These are phyloP conservation scores for Carcina quercana DNA, from an alignment of 2,888 invertebrate species.

Conservation along the genomic window DNA sequence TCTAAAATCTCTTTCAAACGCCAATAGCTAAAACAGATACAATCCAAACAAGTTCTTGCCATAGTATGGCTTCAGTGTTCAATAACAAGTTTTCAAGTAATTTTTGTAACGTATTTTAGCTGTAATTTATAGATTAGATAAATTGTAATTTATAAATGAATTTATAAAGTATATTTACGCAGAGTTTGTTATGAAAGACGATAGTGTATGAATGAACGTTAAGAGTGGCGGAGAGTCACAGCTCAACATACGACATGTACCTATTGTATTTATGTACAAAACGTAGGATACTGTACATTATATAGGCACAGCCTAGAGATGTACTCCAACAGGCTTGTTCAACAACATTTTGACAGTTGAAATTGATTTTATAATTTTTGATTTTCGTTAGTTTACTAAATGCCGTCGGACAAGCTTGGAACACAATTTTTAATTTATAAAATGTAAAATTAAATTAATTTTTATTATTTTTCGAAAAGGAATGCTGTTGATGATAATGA, in stretches of 20 bases:
- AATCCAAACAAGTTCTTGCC: slow-evolving; percentile 5
- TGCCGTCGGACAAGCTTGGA: slow-evolving; percentile 18
- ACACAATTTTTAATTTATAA: slow-evolving; percentile 14
- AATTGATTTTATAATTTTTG: slow-evolving; percentile 5
- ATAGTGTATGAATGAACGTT: slow-evolving; percentile 17
- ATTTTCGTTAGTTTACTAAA: slow-evolving; percentile 13
- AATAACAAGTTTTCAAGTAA: slow-evolving; percentile 1
- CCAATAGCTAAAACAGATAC: too few species aligned
- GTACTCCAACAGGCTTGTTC: slow-evolving; percentile 19
- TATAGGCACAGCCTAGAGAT: slow-evolving; percentile 22
- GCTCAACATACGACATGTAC: slow-evolving; percentile 29
- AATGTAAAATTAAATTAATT: slow-evolving; percentile 14
- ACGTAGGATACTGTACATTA: slow-evolving; percentile 25
- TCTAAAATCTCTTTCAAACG: too few species aligned
- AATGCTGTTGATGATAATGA: slow-evolving; percentile 30
- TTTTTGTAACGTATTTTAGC: slow-evolving; percentile 5
- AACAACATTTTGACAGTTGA: slow-evolving; percentile 19
- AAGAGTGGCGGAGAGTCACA: slow-evolving; percentile 19
- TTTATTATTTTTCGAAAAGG: slow-evolving; percentile 20
- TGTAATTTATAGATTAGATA: slow-evolving; percentile 3
- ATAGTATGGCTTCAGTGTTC: slow-evolving; percentile 4
- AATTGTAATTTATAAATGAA: slow-evolving; percentile 11
- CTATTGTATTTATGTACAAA: slow-evolving; percentile 33
- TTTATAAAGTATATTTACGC: slow-evolving; percentile 12
- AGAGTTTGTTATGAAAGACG: slow-evolving; percentile 6